Evolutionary conservation across 2,888 invertebrate genomes (phyloP).

Genomic region (Tinea trinotella): DNA sequence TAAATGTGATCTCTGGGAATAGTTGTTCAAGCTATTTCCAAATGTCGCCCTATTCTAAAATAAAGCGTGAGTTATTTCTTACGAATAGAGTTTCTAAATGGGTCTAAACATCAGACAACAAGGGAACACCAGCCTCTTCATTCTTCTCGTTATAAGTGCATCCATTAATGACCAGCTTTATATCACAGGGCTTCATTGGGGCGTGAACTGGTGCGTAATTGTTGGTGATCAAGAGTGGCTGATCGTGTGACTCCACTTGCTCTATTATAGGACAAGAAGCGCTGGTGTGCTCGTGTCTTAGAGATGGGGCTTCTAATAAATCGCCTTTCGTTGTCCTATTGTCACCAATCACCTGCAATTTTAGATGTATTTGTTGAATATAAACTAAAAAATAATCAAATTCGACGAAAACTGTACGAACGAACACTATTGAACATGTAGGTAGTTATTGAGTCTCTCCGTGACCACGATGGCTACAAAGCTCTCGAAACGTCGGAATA

Average conservation of each 20-base stretch:
- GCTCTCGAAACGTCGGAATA: too few relatives aligned
- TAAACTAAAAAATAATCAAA: too few relatives aligned
- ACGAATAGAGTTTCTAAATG: too few relatives aligned
- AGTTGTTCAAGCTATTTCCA: too few relatives aligned
- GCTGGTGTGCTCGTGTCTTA: constrained; percentile 67
- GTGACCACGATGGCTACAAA: too few relatives aligned
- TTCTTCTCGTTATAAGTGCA: constrained; percentile 37
- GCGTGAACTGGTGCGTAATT: constrained; percentile 24
- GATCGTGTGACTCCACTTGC: constrained; percentile 32
- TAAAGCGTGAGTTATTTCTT: too few relatives aligned
- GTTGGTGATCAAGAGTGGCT: constrained; percentile 21
- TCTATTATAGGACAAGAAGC: constrained; percentile 83
- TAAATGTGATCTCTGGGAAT: too few relatives aligned
- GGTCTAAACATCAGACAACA: constrained; percentile 54
- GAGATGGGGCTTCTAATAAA: constrained; percentile 60
- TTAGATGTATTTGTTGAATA: too few relatives aligned
- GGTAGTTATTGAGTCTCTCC: too few relatives aligned
- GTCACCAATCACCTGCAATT: constrained; percentile 71
- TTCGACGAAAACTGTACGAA: too few relatives aligned
- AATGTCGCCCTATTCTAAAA: too few relatives aligned
- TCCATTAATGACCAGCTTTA: constrained; percentile 55
- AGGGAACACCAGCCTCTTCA: constrained; percentile 51
- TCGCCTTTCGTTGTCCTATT: constrained; percentile 65
- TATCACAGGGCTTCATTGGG: constrained; percentile 36
- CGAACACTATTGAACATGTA: too few relatives aligned